Base-by-base conservation (phyloP, 2,797 vertebrate species). In the Mycteria americana region DNA sequence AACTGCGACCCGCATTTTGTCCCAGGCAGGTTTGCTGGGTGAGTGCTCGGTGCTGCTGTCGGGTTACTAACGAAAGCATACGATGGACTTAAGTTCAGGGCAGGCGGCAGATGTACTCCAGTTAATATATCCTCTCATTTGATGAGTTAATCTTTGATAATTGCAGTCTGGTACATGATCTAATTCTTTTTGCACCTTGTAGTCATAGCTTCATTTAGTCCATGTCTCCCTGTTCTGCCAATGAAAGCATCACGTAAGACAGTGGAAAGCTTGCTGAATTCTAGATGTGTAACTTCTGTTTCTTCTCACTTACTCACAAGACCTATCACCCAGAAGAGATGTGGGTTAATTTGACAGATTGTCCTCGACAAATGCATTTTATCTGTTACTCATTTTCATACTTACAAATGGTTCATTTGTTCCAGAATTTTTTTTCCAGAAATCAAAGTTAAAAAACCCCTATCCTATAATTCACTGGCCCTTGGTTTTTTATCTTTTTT, bases 251-350 rank as follows among this genome's bases (percentile, higher is more conserved):
- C 91, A 41, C 0, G 1, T 21, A 35, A 88, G 54, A 46, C 27
- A 87, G 83, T 0, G 8, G 59, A 87, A 70, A 76, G 18, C 25
- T 83, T 69, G 39, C 27, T 80, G 14, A 63, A 75, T 81, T 90
- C 53, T 72, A 54, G 67, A 82, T 51, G 23, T 2, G 0, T 41
- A 68, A 76, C 35, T 93, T 78, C 57, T 53, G 22, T 60, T 62
- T 69, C 51, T 82, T 89, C 64, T 86, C 53, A 45, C 41, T 85
- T 93, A 72, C 67, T 95, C 72, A 79, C n/a, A 64, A 95, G 76
- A 88, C 65, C 45, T 78, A 64, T 35, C 57, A 69, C 1, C 7
- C 51, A 85, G 39, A 92, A 95, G 17, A 88, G 18, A 62, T 67
- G 41, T 9, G 12, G 50, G 37, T 82, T 85, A 87, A 85, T 94